Evolutionary conservation across 2,888 invertebrate species (phyloP).

Genomic region (Hedychridium roseum): DNA sequence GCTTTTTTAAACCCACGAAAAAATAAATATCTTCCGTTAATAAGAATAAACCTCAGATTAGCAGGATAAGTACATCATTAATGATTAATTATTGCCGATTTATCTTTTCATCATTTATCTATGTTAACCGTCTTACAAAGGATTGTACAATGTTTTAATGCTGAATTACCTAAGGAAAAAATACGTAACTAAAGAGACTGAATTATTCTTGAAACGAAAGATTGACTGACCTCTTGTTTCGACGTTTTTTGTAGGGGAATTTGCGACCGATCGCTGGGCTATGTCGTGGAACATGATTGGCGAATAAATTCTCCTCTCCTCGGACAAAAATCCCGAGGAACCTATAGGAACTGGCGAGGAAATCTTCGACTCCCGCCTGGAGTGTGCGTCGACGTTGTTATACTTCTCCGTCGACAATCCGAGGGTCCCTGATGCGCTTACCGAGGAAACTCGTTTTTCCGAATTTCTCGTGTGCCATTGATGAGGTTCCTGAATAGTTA

Average conservation of each 20-base stretch:
- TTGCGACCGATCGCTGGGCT: constrained; percentile 79
- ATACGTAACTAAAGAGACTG: constrained; percentile 7
- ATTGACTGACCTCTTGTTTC: constrained; percentile 53
- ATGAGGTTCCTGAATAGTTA: constrained; percentile 50
- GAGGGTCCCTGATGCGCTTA: constrained; percentile 12
- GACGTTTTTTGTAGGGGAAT: constrained; percentile 72
- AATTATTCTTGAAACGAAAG: constrained; percentile 13
- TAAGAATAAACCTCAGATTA: not conserved
- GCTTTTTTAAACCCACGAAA: not conserved
- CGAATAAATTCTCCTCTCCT: constrained; percentile 79
- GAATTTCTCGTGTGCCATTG: constrained; percentile 61
- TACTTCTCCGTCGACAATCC: constrained; percentile 20
- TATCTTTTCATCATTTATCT: not conserved
- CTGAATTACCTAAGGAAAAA: not conserved
- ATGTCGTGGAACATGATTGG: constrained; percentile 88
- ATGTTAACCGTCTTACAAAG: not conserved
- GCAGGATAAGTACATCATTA: too few species aligned
- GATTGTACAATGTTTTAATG: not conserved
- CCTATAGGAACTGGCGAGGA: constrained; percentile 38
- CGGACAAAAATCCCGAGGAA: constrained; percentile 59
- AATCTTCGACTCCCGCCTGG: constrained; percentile 39
- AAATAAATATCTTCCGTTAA: not conserved
- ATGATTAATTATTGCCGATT: not conserved
- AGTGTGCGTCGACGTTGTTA: constrained; percentile 22
- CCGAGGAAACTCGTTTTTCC: constrained; percentile 53